These are phyloP conservation scores for Phylloscopus trochilus DNA, from an alignment of 2,113 vertebrate species.

Conservation along the genomic window DNA sequence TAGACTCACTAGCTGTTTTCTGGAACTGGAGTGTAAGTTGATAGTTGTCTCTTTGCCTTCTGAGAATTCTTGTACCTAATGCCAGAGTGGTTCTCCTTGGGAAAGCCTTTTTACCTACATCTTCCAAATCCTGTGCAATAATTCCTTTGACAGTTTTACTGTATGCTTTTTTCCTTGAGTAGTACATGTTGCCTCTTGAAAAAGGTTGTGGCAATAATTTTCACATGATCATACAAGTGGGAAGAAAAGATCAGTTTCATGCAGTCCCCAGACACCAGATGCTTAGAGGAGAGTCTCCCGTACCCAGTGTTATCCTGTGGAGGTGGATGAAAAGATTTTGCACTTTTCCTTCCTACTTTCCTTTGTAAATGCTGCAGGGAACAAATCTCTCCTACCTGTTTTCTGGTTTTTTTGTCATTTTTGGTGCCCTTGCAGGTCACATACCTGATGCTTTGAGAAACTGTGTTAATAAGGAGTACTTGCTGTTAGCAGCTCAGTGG, in stretches of 20 bases:
- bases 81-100: not conserved
- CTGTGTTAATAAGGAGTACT: slow-evolving; percentile 95
- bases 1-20: not conserved
- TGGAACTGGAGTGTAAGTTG: not conserved
- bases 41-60: not conserved
- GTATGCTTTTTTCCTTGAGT: not conserved
- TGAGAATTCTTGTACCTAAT: not conserved
- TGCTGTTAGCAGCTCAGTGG: slow-evolving; percentile 91
- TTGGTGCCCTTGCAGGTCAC: slow-evolving; percentile 74
- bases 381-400: not conserved
- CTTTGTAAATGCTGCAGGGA: not conserved
- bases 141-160: not conserved
- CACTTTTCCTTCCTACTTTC: not conserved
- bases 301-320: not conserved
- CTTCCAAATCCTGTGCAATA: not conserved
- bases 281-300: not conserved
- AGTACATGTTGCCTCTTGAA: not conserved
- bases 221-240: not conserved
- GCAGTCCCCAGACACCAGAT: not conserved
- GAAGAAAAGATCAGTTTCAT: not conserved
- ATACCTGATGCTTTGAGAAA: slow-evolving; percentile 92
- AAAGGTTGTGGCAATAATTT: not conserved
- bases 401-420: not conserved
- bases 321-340: not conserved
- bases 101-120: not conserved